Evolutionary conservation across 2,113 vertebrate species (phyloP).

Genomic region (Condylura cristata): DNA sequence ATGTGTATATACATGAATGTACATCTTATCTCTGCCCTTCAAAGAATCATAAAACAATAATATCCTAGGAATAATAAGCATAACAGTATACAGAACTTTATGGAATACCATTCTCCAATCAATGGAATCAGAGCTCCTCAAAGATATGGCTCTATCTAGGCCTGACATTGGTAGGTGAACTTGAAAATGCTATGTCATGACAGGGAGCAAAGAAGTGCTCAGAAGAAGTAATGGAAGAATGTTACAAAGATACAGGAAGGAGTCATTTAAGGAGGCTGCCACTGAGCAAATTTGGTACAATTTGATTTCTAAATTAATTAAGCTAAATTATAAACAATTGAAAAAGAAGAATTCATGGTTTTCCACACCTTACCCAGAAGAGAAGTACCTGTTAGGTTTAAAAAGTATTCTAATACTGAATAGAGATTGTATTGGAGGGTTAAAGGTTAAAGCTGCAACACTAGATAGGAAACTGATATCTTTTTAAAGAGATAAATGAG

Average conservation of each 20-base stretch:
- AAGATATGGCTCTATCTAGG: background rate
- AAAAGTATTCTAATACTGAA: background rate
- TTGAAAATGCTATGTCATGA: background rate
- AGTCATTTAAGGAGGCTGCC: background rate
- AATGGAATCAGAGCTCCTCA: background rate
- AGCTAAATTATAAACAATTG: background rate
- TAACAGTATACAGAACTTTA: background rate
- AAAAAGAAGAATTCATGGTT: background rate
- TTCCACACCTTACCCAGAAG: background rate
- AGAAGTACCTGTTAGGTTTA: background rate
- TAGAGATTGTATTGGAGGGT: background rate
- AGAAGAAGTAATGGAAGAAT: background rate
- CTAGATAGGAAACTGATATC: background rate
- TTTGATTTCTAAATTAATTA: background rate
- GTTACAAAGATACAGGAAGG: background rate
- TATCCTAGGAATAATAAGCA: background rate
- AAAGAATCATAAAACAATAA: background rate
- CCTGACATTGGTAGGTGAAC: background rate
- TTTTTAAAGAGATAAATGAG: background rate
- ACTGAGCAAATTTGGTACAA: background rate
- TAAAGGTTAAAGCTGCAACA: background rate
- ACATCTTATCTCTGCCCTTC: background rate
- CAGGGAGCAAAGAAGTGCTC: background rate
- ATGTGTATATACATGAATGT: too few relatives aligned
- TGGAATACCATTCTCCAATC: background rate